Conservation (phyloP, 2,888 invertebrate species). For the Acanthococcus lagerstroemiae region DNA sequence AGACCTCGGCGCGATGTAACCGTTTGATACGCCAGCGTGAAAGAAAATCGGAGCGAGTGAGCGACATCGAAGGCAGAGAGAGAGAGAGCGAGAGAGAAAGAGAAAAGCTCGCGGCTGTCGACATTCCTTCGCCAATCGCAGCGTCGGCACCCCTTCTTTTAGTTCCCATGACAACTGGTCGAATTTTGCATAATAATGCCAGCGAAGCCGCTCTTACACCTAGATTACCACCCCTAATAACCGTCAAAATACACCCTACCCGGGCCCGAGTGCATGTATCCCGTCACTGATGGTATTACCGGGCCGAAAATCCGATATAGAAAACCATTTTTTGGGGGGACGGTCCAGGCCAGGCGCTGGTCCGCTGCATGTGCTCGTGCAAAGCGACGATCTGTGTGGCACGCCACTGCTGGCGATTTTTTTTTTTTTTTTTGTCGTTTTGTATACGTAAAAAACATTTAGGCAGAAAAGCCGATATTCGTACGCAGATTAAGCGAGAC, state of each 20-base stretch:
- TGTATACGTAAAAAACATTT: too few species aligned
- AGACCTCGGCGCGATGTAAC: background rate
- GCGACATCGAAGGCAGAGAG: too few species aligned
- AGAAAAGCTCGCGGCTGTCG: background rate
- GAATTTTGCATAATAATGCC: constrained; percentile 20
- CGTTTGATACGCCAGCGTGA: background rate
- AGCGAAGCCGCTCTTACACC: constrained; percentile 3
- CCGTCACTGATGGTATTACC: background rate
- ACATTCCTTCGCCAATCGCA: constrained; percentile 6
- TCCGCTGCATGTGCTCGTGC: too few species aligned
- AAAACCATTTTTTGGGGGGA: too few species aligned
- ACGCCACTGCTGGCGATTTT: too few species aligned
- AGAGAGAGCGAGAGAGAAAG: too few species aligned
- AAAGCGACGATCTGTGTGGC: too few species aligned
- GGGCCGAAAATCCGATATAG: background rate
- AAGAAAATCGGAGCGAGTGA: too few species aligned
- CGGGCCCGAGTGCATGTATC: background rate
- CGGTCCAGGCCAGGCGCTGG: too few species aligned
- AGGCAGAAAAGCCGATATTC: too few species aligned
- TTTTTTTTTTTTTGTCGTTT: too few species aligned
- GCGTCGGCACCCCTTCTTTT: background rate
- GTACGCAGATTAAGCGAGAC: too few species aligned
- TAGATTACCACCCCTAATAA: constrained; percentile 18
- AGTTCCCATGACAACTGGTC: constrained; percentile 14
- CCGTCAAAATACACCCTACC: constrained; percentile 14